Evolutionary conservation across 2,797 vertebrate species (phyloP), one percentile per base, ranked within the genome.

Genomic region (Ciconia nigra): DNA sequence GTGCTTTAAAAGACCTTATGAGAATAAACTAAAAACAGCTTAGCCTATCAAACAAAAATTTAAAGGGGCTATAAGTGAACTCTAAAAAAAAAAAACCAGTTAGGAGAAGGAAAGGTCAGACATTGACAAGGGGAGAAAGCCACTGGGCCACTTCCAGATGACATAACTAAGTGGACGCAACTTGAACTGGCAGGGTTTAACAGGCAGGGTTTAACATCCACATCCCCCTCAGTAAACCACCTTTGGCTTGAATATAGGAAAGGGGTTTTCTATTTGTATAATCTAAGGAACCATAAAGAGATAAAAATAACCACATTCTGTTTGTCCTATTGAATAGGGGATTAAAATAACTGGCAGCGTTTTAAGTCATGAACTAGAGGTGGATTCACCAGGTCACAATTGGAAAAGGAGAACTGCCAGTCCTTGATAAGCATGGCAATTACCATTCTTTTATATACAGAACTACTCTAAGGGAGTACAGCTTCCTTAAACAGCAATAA

Each of bases 401-500:
- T 90, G 70, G 79, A 93, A 92, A 95, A 96, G 83, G 84, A 97
- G 89, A 95, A 90, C 94, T 97, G 91, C 72, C 83, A 93, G 92
- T 62, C 80, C 90, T 97, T 94, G 93, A 95, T 96, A 96, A 97
- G 87, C 90, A 88, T 46, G 54, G 92, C 81, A 96, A 96, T 90
- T 96, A 91, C 86, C 91, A 87, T 89, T 96, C 93, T 94, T 96
- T 94, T 94, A 95, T 93, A 95, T 47, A 96, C 83, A 91, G 72
- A 90, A 62, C 76, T 79, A 80, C 65, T 96, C 74, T 37, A 83
- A 96, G 92, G 89, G 91, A 97, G 88, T 77, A 44, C 92, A 79
- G 93, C 76, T 96, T 97, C 92, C 93, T 97, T 95, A 86, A 86
- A 93, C 69, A 90, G 94, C 78, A 96, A 97, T 97, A 97, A 96